A percentile compares a stretch with the other conserved stretches of the same genome.
Conservation (phyloP, 2,888 invertebrate genomes). For the Artemia sinica region DNA sequence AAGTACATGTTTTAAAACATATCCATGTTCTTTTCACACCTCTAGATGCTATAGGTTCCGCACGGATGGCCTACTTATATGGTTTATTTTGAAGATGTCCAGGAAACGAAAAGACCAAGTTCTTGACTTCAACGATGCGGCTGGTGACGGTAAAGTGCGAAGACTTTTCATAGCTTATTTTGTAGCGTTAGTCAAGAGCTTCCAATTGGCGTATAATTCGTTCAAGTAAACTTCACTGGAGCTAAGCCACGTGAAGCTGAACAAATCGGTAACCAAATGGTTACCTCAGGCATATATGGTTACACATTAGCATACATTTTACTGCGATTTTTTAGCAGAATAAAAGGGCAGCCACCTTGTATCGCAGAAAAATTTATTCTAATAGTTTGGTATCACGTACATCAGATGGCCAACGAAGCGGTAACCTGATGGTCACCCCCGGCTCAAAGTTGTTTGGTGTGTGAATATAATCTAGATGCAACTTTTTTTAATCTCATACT, state of each 20-base stretch:
- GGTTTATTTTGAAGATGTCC: too few relatives aligned
- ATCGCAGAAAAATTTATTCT: not conserved
- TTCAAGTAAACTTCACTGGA: not conserved
- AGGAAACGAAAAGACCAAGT: not conserved
- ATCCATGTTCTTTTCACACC: not conserved
- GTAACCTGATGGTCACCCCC: not conserved
- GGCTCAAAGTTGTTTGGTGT: not conserved
- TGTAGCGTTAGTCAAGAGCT: not conserved
- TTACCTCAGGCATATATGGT: not conserved
- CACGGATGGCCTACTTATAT: too few relatives aligned
- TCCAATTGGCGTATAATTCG: not conserved
- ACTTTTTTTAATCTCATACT: not conserved
- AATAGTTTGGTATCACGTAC: not conserved
- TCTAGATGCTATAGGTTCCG: too few relatives aligned
- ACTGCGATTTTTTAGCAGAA: not conserved
- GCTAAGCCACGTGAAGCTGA: not conserved
- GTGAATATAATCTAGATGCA: not conserved
- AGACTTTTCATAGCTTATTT: not conserved
- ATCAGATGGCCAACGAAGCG: not conserved
- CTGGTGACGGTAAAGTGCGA: not conserved
- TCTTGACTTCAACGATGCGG: not conserved
- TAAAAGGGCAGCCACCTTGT: not conserved
- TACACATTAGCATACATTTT: not conserved
- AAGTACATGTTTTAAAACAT: not conserved
- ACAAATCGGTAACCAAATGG: not conserved